Evolutionary conservation across 2,113 vertebrate species (phyloP).

Genomic region (Muntiacus reevesi): DNA sequence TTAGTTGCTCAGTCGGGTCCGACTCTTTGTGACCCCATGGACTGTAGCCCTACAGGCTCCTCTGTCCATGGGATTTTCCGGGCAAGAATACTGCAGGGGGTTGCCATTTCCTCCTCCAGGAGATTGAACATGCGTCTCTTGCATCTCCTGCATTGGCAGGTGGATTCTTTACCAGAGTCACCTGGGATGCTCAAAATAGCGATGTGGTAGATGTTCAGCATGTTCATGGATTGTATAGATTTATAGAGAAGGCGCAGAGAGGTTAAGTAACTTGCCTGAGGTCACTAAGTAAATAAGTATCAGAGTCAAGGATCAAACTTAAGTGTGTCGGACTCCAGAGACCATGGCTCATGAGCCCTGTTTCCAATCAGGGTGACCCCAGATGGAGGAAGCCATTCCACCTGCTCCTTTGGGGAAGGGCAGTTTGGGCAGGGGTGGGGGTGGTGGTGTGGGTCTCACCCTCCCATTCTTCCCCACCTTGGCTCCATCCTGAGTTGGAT

Average conservation of each 20-base stretch:
- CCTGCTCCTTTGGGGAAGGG: not conserved
- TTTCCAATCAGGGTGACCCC: not conserved
- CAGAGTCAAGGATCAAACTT: not conserved
- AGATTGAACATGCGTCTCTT: not conserved
- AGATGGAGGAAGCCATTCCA: not conserved
- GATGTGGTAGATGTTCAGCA: not conserved
- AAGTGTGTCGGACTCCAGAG: not conserved
- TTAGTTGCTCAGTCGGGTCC: not conserved
- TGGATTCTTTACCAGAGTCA: not conserved
- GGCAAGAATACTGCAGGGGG: not conserved
- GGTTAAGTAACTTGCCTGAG: not conserved
- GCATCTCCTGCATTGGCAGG: not conserved
- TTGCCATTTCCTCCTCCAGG: not conserved
- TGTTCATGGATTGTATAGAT: not conserved
- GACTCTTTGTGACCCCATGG: not conserved
- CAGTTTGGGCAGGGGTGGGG: not conserved
- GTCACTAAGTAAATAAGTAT: not conserved
- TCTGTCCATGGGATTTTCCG: not conserved
- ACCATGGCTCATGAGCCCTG: too few species aligned
- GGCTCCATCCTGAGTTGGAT: not conserved
- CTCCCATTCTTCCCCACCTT: not conserved
- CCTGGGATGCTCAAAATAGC: not conserved
- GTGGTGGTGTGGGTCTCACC: too few species aligned
- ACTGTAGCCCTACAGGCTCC: not conserved
- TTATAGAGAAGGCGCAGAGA: not conserved